Evolutionary conservation across 2,888 invertebrate species (phyloP).

Genomic region (Malacosoma neustria): DNA sequence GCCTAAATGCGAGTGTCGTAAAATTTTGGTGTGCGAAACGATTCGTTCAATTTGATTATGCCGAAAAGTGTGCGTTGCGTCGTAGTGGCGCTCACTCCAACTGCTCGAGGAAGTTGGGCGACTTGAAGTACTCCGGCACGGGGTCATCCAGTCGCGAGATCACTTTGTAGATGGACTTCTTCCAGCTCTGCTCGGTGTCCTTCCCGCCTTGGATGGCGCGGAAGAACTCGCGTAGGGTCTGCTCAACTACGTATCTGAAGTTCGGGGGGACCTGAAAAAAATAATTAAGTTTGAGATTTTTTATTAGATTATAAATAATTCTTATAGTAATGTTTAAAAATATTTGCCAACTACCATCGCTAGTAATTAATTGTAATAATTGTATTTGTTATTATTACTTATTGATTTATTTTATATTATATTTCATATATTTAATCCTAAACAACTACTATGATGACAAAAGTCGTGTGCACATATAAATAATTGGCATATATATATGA

Average conservation of each 20-base stretch:
- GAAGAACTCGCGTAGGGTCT: constrained; percentile 98
- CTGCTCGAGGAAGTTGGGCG: constrained; percentile 99
- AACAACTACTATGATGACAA: too few relatives aligned
- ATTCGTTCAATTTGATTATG: constrained; percentile 59
- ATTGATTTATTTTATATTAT: too few relatives aligned
- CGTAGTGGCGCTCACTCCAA: constrained; percentile 82
- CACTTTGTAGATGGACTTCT: constrained; percentile 99
- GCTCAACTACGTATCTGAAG: constrained; percentile 98
- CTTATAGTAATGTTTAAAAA: too few relatives aligned
- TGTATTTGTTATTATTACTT: too few relatives aligned
- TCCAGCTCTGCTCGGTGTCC: constrained; percentile 99
- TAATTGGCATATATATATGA: too few relatives aligned
- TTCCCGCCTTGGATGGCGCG: constrained; percentile 97
- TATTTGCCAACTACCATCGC: too few relatives aligned
- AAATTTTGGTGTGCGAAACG: constrained; percentile 76
- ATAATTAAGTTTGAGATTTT: too few relatives aligned
- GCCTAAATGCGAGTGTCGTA: constrained; percentile 81
- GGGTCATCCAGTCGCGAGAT: constrained; percentile 99
- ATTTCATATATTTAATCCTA: too few relatives aligned
- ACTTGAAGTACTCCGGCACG: constrained; percentile 99
- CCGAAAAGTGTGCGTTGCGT: constrained; percentile 53
- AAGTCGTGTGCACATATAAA: too few relatives aligned
- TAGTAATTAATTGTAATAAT: too few relatives aligned
- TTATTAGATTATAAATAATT: too few relatives aligned
- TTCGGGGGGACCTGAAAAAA: constrained; percentile 93